phyloP scores from a whole-genome alignment of 2,888 invertebrate genomes.

The Andricus quercusramuli region DNA sequence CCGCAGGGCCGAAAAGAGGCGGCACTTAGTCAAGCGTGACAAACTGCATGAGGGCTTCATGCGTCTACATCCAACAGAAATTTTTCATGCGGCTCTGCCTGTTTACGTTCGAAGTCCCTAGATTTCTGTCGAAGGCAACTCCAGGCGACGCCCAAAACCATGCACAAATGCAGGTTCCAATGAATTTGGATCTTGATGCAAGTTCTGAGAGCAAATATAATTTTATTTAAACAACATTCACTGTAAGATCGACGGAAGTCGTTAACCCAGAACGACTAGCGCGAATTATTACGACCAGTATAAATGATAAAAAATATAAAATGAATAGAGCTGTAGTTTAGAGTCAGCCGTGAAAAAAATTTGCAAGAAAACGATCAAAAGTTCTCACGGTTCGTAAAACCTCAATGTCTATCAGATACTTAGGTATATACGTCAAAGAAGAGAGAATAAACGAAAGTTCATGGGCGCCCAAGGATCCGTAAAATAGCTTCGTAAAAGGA shows the following conservation, averaged over 20 bases:
- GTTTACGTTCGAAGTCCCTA: too few relatives aligned
- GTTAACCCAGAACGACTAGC: conserved; percentile 25
- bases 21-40: too few relatives aligned
- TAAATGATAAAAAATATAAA: background rate
- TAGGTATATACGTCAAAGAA: background rate
- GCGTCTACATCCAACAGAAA: too few relatives aligned
- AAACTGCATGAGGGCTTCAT: too few relatives aligned
- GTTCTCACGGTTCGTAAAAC: conserved; percentile 21
- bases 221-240: too few relatives aligned
- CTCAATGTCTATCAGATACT: background rate
- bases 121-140: too few relatives aligned
- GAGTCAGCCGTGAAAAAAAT: background rate
- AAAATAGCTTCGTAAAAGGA: conserved; percentile 23
- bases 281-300: conserved; percentile 28
- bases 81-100: too few relatives aligned
- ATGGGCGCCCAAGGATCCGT: conserved; percentile 4
- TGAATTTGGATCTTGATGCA: too few relatives aligned
- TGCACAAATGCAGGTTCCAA: too few relatives aligned
- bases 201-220: too few relatives aligned
- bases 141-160: too few relatives aligned
- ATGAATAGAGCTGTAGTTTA: background rate
- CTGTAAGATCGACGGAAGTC: background rate
- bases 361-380: conserved; percentile 35
- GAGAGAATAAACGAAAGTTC: conserved; percentile 19
- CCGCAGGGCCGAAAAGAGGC: too few relatives aligned